These are phyloP conservation scores for Falcunculus frontatus DNA, from an alignment of 2,113 vertebrate species.

Conservation along the genomic window DNA sequence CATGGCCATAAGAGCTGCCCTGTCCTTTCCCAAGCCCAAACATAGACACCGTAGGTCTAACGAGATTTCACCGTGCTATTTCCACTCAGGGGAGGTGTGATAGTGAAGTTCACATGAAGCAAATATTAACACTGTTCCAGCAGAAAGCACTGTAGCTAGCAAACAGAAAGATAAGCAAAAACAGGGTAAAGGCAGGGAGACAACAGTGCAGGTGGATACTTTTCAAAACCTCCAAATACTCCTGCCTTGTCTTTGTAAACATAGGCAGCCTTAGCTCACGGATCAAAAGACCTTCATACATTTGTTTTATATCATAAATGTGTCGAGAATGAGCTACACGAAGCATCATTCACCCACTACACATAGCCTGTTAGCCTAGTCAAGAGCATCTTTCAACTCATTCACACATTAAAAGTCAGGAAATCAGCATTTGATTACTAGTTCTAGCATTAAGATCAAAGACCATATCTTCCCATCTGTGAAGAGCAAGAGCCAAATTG, in stretches of 20 bases:
- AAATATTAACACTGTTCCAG: background rate
- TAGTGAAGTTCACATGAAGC: background rate
- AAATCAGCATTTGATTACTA: background rate
- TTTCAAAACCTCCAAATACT: background rate
- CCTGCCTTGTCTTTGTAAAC: background rate
- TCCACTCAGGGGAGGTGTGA: background rate
- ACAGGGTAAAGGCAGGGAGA: background rate
- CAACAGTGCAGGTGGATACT: background rate
- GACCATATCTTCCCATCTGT: background rate
- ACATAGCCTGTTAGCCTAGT: background rate
- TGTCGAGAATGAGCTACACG: background rate
- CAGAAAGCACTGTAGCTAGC: background rate
- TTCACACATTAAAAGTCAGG: constrained; percentile 16
- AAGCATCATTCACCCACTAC: background rate
- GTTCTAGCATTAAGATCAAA: constrained; percentile 12
- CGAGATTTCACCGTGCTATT: background rate
- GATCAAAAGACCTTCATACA: background rate
- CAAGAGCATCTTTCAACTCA: background rate
- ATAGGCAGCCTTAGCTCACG: background rate
- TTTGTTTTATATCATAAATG: background rate
- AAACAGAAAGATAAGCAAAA: background rate
- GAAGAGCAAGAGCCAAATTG: background rate
- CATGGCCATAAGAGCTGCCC: background rate
- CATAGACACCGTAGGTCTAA: background rate
- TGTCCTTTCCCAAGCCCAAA: background rate